Evolutionary conservation across 2,888 invertebrate species (phyloP), one percentile per base, ranked within the genome.

Genomic region (Mesorhabditis spiculigera): DNA sequence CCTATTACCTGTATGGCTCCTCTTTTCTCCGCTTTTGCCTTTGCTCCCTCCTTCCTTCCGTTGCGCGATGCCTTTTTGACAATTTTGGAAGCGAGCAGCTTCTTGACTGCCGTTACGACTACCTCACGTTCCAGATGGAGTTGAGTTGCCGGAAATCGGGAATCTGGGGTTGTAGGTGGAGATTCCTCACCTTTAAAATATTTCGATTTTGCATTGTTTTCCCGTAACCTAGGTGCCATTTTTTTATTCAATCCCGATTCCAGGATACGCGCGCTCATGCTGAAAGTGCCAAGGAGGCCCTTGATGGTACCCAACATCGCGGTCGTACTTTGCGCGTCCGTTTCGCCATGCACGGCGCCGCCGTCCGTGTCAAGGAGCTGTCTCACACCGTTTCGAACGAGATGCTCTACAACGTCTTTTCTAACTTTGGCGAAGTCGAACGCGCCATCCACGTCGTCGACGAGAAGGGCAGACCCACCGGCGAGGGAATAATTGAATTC

Each of bases 401-500:
- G 86, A 89, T 97, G 66, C 89, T 98, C 4, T 92, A 93, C 85
- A 91, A 91, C 73, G 83, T 85, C n/a, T 89, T 89, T 77, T 81
- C 85, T 5, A 85, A 86, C 79, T 89, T 89, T 82, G 89, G 88
- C 64, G 87, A 87, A 61, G 84, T 96, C 82, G 98, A 98, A 87
- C 90, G 93, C 69, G 95, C 95, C 4, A 91, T 93, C 75, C 94
- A 98, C 0, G 91, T 92, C 81, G 95, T 95, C 43, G 98, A 98
- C 87, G 97, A 98, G 84, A 91, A 95, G 85, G 97, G 97, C 69
- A 93, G 94, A 86, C 91, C 94, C n/a, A 91, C 92, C 42, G 95
- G 95, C 5, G 97, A 97, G 87, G 98, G 96, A 45, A 92, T 96
- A 72, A 92, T 98, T n/a, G 97, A 98, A 86, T 98, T 92, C 88